Evolutionary conservation across 2,888 invertebrate species (phyloP), one percentile per base, ranked within the genome.

Genomic region (Aporophyla nigra): DNA sequence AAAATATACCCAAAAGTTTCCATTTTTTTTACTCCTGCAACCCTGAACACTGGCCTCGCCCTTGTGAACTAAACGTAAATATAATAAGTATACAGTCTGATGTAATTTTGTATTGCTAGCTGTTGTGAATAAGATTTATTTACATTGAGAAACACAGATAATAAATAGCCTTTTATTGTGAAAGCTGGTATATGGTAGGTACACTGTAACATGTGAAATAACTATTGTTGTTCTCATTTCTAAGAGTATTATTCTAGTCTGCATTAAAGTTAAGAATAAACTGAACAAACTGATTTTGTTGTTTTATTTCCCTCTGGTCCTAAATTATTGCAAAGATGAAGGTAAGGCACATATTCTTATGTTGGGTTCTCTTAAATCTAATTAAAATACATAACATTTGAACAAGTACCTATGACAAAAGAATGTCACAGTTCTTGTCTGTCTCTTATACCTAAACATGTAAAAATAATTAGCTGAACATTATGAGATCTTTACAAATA

Each of bases 221-320:
- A 96, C 95, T 96, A 96, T 96, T 96, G 96, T 96, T 96, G 96
- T 96, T 96, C 95, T 96, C 95, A 96, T 96, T 96, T 96, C 95
- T 96, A 96, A 96, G 96, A 96, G 96, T 96, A 96, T 96, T 96
- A 96, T 96, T 96, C 96, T 96, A 96, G 96, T 96, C 96, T 96
- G 96, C 96, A 96, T 96, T 96, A 96, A 96, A 95, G 93, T 96
- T 96, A 96, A 96, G 96, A 96, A 96, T 96, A 96, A 96, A 96
- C 93, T 94, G 96, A 96, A 95, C 95, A 95, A 96, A 94, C 91
- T 94, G 88, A 93, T 85, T 46, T 84, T 83, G 76, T 90, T 89
- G 89, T 93, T 94, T 95, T 87, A 91, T 90, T 94, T 16, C 24
- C 27, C 6, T 4, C 33, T 24, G 3, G 1, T 6, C 33, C 10